Evolutionary conservation across 2,113 vertebrate genomes (phyloP).

Genomic region (Ochotona curzoniae): DNA sequence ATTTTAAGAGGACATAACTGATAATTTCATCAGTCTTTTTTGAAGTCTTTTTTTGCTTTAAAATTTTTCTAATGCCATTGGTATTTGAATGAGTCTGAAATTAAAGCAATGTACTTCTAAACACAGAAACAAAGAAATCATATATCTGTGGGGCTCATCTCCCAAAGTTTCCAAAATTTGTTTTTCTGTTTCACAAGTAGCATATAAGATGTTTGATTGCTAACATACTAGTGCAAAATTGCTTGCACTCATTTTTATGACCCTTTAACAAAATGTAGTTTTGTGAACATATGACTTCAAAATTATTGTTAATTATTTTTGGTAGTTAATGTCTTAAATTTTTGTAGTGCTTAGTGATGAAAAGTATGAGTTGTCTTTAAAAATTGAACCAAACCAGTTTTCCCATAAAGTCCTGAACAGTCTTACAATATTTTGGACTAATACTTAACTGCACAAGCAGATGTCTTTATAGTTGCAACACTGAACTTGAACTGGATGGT

Average conservation of each 20-base stretch:
- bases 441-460: background rate
- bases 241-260: background rate
- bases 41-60: slow-evolving; percentile 23
- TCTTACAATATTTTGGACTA: background rate
- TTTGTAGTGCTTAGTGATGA: slow-evolving; percentile 29
- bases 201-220: background rate
- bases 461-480: background rate
- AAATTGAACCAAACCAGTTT: background rate
- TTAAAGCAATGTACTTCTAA: background rate
- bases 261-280: background rate
- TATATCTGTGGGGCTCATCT: background rate
- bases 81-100: background rate
- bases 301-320: slow-evolving; percentile 10
- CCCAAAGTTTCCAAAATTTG: background rate
- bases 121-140: background rate
- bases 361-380: slow-evolving; percentile 24
- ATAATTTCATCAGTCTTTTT: background rate
- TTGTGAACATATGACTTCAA: slow-evolving; percentile 21
- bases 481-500: background rate
- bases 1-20: slow-evolving; percentile 11
- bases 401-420: background rate
- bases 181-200: background rate
- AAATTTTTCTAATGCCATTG: background rate
- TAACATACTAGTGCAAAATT: background rate
- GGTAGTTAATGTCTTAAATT: background rate